Evolutionary conservation across 2,113 vertebrate genomes (phyloP).

Genomic region (Apus apus): DNA sequence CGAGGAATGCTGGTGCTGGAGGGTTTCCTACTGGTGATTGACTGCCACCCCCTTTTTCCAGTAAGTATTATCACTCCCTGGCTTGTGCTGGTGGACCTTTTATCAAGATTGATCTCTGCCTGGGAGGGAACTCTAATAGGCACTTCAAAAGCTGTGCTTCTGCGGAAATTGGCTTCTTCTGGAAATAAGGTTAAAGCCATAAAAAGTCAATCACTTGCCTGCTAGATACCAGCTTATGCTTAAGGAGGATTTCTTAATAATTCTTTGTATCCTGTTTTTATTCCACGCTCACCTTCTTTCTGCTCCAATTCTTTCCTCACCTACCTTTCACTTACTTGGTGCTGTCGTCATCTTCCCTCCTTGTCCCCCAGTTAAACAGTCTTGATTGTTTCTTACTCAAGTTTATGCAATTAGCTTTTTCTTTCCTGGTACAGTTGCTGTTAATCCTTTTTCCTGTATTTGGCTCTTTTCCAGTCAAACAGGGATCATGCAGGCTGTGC

Average conservation of each 20-base stretch:
- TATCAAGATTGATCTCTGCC: neutral
- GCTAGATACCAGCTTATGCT: neutral
- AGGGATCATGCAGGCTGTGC: neutral
- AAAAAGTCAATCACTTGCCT: neutral
- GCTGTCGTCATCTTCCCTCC: rapidly evolving
- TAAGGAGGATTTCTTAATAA: neutral
- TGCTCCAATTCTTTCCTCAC: neutral
- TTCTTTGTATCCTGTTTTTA: neutral
- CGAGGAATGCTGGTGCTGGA: neutral
- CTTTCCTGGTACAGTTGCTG: neutral
- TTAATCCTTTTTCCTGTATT: slow-evolving; percentile 17
- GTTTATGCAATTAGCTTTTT: neutral
- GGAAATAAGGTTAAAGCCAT: slow-evolving; percentile 4
- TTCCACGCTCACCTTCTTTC: neutral
- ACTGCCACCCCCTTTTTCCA: neutral
- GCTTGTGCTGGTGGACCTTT: neutral
- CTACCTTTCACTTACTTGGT: neutral
- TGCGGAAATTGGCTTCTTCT: neutral
- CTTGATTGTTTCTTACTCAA: neutral
- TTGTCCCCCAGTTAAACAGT: neutral
- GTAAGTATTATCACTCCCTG: neutral
- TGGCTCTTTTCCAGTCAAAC: neutral
- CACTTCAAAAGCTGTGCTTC: neutral
- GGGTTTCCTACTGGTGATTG: neutral
- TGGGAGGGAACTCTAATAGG: neutral